Evolutionary conservation across 64 coral and sea anemone genomes (phyloP), one percentile per base, ranked within the genome.

Genomic region (Exaiptasia diaphana): DNA sequence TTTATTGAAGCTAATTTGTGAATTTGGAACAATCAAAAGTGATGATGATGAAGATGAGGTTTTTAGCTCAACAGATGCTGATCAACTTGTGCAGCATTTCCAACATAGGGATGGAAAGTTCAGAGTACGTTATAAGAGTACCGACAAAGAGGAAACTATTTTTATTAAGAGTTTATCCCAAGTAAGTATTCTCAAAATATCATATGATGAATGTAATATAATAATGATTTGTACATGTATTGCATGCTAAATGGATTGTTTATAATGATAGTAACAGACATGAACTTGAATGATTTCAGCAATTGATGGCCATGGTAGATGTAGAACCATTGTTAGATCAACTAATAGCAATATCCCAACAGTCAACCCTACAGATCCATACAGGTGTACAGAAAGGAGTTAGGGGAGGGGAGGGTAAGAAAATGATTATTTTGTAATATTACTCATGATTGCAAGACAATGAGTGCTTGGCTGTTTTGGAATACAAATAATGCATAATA

Each of bases 11-110:
- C 69, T 92, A 9, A 91, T 99, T 39, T 92, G 85, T 36, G 85
- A 99, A 54, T 99, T 99, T 83, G 94, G 94, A 22, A 99, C 94
- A 27, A 85, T 99, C 52, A 99, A 99, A 80, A 64, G 65, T 6
- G 77, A 71, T 18, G 69, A 29, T 25, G 89, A 89, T 40, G 89
- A 92, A 12, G 89, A 99, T 45, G 94, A 99, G 39, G 94, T 99
- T n/a, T 99, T 99, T 71, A 73, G 73, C 13, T 63, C 79, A 36
- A 41, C 85, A 28, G 54, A 79, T 44, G 79, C 40, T 77, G 63
- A 75, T 37, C 68, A 75, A 11, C 83, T 60, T 46, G 32, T 73
- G 25, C 23, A 82, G 50, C 83, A 83, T 39, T 76, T 92, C 28
- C 85, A 91, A 55, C 85, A 53, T 27, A 77, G 32, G 22, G 90